Percentiles rank a stretch among this genome's conserved stretches.
These are phyloP conservation scores for Mystacides longicornis DNA, from an alignment of 2,888 invertebrate genomes.

Conservation along the genomic window DNA sequence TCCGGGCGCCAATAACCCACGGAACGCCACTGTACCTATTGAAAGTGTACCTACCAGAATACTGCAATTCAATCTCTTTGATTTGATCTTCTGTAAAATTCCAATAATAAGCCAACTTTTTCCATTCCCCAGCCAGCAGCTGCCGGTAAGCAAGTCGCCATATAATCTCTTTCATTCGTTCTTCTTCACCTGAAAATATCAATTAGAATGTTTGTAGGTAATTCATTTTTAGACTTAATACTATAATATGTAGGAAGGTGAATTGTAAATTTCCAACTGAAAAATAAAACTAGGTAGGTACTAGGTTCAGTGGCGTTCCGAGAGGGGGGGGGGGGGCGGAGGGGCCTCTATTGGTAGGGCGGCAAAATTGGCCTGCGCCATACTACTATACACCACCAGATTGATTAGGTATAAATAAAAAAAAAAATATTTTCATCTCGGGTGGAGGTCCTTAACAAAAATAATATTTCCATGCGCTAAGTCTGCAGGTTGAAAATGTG, in stretches of 20 bases:
- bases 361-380: no score
- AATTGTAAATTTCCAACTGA: no score
- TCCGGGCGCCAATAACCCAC: no score
- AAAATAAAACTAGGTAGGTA: no score
- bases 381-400: no score
- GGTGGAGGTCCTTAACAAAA: not conserved
- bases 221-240: not conserved
- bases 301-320: no score
- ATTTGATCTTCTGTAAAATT: conserved; percentile 62
- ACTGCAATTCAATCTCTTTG: conserved; percentile 62
- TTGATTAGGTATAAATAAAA: not conserved
- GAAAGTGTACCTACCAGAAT: conserved; percentile 52
- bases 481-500: no score
- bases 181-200: conserved; percentile 17
- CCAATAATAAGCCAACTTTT: conserved; percentile 57
- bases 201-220: no score
- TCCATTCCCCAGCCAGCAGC: conserved; percentile 57
- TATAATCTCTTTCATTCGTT: conserved; percentile 38
- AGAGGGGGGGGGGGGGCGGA: no score
- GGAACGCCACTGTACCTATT: no score
- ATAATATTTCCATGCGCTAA: no score
- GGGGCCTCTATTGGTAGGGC: no score
- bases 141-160: conserved; percentile 54
- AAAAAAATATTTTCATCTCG: not conserved
- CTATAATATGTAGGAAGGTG: not conserved